Conservation (phyloP, 2,888 invertebrate species). For the Troides helena region DNA sequence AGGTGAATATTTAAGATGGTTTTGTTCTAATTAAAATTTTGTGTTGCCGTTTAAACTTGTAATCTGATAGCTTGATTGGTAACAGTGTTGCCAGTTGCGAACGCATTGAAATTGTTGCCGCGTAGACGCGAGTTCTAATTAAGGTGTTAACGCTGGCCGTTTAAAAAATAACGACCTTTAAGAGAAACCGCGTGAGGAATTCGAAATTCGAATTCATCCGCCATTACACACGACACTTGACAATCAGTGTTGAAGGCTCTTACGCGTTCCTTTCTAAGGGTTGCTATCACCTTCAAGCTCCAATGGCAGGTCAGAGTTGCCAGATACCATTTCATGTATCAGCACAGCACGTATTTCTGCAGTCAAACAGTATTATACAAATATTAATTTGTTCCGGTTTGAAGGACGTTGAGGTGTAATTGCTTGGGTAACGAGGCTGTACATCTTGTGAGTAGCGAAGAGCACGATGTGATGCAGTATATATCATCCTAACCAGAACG, state of each 20-base stretch:
- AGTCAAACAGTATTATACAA: too few relatives aligned
- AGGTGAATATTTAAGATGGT: slow-evolving; percentile 38
- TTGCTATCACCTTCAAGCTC: too few relatives aligned
- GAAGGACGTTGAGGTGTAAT: too few relatives aligned
- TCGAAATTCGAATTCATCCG: slow-evolving; percentile 32
- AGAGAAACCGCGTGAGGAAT: slow-evolving; percentile 35
- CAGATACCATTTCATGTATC: too few relatives aligned
- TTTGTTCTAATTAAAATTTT: slow-evolving; percentile 27
- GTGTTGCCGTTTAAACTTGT: slow-evolving; percentile 17
- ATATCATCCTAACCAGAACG: too few relatives aligned
- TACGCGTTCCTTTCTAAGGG: too few relatives aligned
- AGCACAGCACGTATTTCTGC: too few relatives aligned
- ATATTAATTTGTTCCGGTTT: too few relatives aligned
- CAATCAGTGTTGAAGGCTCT: neutral
- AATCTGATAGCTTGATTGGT: slow-evolving; percentile 22
- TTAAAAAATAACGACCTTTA: slow-evolving; percentile 39
- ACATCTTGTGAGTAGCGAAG: too few relatives aligned
- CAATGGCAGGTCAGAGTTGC: too few relatives aligned
- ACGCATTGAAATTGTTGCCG: slow-evolving; percentile 39
- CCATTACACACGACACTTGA: slow-evolving; percentile 1
- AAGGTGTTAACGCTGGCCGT: slow-evolving; percentile 50
- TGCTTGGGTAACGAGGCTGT: too few relatives aligned
- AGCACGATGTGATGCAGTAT: too few relatives aligned
- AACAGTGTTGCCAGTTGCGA: slow-evolving; percentile 33
- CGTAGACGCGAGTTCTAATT: slow-evolving; percentile 62